These are phyloP conservation scores for Sitodiplosis mosellana DNA, from an alignment of 1,140 invertebrate species.

Conservation along the genomic window DNA sequence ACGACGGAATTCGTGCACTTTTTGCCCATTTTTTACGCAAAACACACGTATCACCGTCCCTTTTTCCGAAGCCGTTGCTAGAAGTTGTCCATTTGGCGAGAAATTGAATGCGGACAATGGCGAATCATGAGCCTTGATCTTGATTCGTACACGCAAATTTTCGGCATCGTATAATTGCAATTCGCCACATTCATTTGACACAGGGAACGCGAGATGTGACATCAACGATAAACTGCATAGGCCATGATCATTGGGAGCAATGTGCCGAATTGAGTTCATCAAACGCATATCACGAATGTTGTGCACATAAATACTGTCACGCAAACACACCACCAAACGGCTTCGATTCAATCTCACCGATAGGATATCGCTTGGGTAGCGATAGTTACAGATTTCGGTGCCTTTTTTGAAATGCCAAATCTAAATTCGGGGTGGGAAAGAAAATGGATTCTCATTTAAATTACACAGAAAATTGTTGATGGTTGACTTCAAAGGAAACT, in stretches of 20 bases:
- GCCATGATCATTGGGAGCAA: conserved; percentile 84
- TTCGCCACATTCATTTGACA: conserved; percentile 80
- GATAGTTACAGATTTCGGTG: conserved; percentile 96
- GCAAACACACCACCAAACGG: conserved; percentile 87
- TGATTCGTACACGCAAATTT: conserved; percentile 83
- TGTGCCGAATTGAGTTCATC: conserved; percentile 92
- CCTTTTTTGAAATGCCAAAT: conserved; percentile 97
- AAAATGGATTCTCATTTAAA: too few relatives aligned
- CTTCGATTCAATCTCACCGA: conserved; percentile 89
- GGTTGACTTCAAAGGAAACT: too few relatives aligned
- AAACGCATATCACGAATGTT: conserved; percentile 98
- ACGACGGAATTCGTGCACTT: conserved; percentile 87
- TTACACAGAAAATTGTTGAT: too few relatives aligned
- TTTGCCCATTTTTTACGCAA: conserved; percentile 66
- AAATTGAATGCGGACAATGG: conserved; percentile 88
- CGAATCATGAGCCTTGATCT: conserved; percentile 91
- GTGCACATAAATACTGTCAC: conserved; percentile 95
- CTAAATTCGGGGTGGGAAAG: conserved; percentile 1
- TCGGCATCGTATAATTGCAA: conserved; percentile 95
- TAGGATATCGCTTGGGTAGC: conserved; percentile 92
- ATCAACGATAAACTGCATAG: conserved; percentile 83
- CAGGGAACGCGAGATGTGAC: conserved; percentile 89
- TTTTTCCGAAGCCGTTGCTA: conserved; percentile 91
- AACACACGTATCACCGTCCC: conserved; percentile 97
- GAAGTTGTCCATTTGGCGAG: conserved; percentile 63